Evolutionary conservation across 2,888 invertebrate species (phyloP), one percentile per base, ranked within the genome.

Genomic region (Drosophila siamana): DNA sequence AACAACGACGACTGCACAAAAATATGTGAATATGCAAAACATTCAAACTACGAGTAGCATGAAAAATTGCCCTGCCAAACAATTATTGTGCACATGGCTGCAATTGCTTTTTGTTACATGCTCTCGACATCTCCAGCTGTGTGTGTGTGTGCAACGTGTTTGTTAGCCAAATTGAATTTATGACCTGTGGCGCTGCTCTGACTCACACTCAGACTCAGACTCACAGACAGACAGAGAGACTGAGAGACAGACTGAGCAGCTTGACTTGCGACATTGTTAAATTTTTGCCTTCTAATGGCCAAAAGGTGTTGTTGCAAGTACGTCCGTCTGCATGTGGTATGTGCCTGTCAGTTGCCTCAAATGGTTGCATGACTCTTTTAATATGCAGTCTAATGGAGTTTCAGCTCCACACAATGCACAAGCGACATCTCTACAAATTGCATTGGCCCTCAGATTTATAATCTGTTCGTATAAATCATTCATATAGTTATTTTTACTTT

Each of bases 111-210:
- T 46, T 57, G 22, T 41, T 40, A 38, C 38, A 61, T 36, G 36
- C 50, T 69, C 54, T 43, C 28, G 28, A 54, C 52, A 38, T 51
- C 51, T 64, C 41, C 47, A 60, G 33, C 46, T 70, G 47, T 19
- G 43, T 40, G 16, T 48, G 13, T 67, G 47, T 24, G 13, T 57
- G 54, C 19, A 69, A 71, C 74, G 66, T 86, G 74, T 83, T 82
- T 88, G 77, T 75, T 87, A 74, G 74, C 77, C 83, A 89, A 85
- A 85, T 85, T 89, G 88, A 89, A 85, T 89, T 85, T 85, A 89
- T 88, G 89, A 87, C 89, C 89, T 86, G 71, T 85, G 89, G 89
- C 85, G 70, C 61, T 81, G 52, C 67, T 64, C 65, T 61, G 48
- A 57, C 65, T 67, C 22, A 44, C 33, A 52, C 43, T 50, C 24